A percentile compares a stretch with the other conserved stretches of the same genome.
Evolutionary conservation across 2,888 invertebrate species (phyloP).

Genomic region (Hirtodrosophila histrioides): DNA sequence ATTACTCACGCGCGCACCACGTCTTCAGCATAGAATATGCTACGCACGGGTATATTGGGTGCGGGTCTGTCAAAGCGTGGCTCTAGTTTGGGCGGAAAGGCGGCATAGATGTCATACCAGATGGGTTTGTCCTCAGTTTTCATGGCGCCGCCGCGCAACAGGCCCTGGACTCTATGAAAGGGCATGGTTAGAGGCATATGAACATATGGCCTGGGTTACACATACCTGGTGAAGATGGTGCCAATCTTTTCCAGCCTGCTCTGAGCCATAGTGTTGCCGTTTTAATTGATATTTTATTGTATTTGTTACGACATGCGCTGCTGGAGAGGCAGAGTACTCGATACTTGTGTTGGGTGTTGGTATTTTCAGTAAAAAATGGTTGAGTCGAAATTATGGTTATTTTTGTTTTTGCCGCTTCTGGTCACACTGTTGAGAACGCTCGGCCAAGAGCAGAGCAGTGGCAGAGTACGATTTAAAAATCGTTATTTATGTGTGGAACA

Average conservation of each 20-base stretch:
- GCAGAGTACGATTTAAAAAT: constrained; percentile 46
- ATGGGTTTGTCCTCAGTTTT: constrained; percentile 93
- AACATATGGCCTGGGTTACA: rapidly evolving
- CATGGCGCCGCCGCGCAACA: constrained; percentile 92
- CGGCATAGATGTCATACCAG: constrained; percentile 96
- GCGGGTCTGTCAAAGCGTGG: constrained; percentile 90
- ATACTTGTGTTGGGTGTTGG: constrained; percentile 18
- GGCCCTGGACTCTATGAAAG: constrained; percentile 87
- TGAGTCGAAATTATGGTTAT: background rate
- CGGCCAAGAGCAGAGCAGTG: constrained; percentile 45
- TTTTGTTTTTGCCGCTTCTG: constrained; percentile 2
- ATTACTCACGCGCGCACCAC: constrained; percentile 90
- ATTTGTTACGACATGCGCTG: constrained; percentile 70
- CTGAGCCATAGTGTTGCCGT: constrained; percentile 86
- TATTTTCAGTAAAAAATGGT: constrained; percentile 24
- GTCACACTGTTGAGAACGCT: constrained; percentile 43
- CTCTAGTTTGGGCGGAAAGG: constrained; percentile 94
- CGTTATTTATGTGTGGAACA: constrained; percentile 58
- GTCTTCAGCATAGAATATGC: constrained; percentile 94
- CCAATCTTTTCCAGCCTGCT: constrained; percentile 90
- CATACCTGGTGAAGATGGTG: constrained; percentile 89
- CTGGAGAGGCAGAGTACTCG: constrained; percentile 30
- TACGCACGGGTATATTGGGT: constrained; percentile 87
- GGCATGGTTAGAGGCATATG: background rate
- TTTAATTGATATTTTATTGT: constrained; percentile 41